Evolutionary conservation across 2,888 invertebrate species (phyloP).

Genomic region (Agrypnus murinus): DNA sequence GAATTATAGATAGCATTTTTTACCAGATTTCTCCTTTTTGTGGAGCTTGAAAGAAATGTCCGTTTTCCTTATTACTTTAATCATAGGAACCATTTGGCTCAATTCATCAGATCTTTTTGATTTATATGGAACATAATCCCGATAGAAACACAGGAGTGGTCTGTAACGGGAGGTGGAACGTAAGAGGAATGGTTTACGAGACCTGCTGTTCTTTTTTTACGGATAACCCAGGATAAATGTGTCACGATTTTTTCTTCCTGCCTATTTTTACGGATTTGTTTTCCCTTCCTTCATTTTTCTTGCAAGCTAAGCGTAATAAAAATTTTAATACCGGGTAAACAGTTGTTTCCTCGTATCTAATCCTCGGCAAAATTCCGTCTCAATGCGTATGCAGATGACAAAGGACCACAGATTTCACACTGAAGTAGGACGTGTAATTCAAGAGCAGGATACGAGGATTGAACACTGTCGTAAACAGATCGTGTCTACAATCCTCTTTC

Average conservation of each 20-base stretch:
- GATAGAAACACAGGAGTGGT: conserved; percentile 20
- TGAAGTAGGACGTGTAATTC: conserved; percentile 65
- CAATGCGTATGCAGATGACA: conserved; percentile 57
- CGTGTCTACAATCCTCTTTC: conserved; percentile 66
- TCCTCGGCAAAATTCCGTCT: conserved; percentile 20
- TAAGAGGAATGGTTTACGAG: conserved; percentile 37
- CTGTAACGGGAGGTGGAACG: not conserved
- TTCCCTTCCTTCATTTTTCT: conserved; percentile 27
- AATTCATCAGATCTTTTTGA: conserved; percentile 69
- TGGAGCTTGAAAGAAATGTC: conserved; percentile 64
- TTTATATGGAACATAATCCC: conserved; percentile 61
- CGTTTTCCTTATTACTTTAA: conserved; percentile 71
- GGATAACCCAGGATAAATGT: conserved; percentile 36
- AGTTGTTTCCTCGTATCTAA: conserved; percentile 27
- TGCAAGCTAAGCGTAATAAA: conserved; percentile 26
- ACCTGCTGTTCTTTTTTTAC: conserved; percentile 36
- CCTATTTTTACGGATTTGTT: conserved; percentile 24
- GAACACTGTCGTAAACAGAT: conserved; percentile 70
- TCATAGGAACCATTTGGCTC: conserved; percentile 71
- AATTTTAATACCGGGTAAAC: conserved; percentile 29
- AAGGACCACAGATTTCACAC: conserved; percentile 60
- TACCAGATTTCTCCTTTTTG: conserved; percentile 67
- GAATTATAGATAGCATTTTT: conserved; percentile 71
- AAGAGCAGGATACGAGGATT: conserved; percentile 66
- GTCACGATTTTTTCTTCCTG: conserved; percentile 25